phyloP scores from a whole-genome alignment of 2,888 invertebrate species.

The Cabera pusaria region DNA sequence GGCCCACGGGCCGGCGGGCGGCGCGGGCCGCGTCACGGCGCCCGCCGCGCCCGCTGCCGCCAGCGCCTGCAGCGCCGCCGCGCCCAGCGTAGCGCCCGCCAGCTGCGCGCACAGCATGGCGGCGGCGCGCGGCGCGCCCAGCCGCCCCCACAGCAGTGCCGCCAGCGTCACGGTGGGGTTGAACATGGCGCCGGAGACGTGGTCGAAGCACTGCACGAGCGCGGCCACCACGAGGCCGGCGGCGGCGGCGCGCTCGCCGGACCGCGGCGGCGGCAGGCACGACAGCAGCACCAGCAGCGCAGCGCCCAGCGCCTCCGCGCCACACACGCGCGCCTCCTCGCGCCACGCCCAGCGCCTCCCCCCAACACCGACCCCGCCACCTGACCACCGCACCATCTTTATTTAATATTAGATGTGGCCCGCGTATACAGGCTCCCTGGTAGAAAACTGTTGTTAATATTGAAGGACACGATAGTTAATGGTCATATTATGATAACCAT shows the following conservation, averaged over 20 bases:
- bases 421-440: too few species aligned
- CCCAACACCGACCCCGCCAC: too few species aligned
- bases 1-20: constrained; percentile 6
- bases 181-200: constrained; percentile 89
- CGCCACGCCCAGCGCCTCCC: constrained; percentile 16
- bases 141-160: constrained; percentile 80
- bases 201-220: constrained; percentile 88
- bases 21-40: constrained; percentile 8
- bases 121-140: constrained; percentile 74
- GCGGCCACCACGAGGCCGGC: constrained; percentile 86
- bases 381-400: too few species aligned
- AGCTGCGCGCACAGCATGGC: constrained; percentile 84
- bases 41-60: constrained; percentile 59
- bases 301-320: constrained; percentile 87
- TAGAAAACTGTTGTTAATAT: too few species aligned
- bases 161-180: constrained; percentile 90
- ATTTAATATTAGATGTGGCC: too few species aligned
- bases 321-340: constrained; percentile 47
- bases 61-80: constrained; percentile 73
- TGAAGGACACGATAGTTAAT: too few species aligned
- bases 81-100: constrained; percentile 87
- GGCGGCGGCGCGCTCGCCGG: constrained; percentile 71
- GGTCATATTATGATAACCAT: too few species aligned
- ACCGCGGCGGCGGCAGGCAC: constrained; percentile 70
- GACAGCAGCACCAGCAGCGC: constrained; percentile 86